phyloP scores from a whole-genome alignment of 2,888 invertebrate species.

The Temnothorax unifasciatus region DNA sequence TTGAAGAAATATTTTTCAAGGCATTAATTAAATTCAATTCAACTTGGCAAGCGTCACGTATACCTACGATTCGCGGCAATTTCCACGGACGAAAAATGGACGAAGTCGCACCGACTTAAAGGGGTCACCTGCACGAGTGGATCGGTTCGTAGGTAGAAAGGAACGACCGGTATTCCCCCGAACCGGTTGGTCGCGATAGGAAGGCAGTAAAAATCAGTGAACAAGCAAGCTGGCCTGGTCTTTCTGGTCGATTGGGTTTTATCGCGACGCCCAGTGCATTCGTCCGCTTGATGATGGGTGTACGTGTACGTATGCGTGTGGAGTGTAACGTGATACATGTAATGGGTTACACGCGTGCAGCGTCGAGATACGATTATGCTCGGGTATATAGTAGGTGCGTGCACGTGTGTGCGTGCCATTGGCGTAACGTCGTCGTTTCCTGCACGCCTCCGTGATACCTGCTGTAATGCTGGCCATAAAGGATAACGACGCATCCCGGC shows the following conservation, averaged over 20 bases:
- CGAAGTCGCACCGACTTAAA: slow-evolving; percentile 24
- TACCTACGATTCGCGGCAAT: background rate
- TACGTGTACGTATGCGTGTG: slow-evolving; percentile 20
- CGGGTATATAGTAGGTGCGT: background rate
- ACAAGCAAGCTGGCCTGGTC: slow-evolving; percentile 65
- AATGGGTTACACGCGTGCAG: slow-evolving; percentile 36
- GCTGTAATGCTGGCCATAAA: slow-evolving; percentile 4
- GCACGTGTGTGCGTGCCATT: slow-evolving; percentile 37
- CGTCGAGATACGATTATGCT: slow-evolving; percentile 36
- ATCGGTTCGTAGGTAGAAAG: slow-evolving; percentile 66
- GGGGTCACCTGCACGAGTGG: slow-evolving; percentile 62
- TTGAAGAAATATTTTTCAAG: background rate
- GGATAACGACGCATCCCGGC: slow-evolving; percentile 29
- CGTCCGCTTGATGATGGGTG: background rate
- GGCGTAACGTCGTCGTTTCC: slow-evolving; percentile 49
- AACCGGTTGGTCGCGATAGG: slow-evolving; percentile 72
- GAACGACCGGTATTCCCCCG: slow-evolving; percentile 67
- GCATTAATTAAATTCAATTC: background rate
- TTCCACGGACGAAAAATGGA: slow-evolving; percentile 39
- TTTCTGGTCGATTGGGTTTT: slow-evolving; percentile 56
- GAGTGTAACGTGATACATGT: slow-evolving; percentile 46
- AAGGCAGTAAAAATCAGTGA: slow-evolving; percentile 74
- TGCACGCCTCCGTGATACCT: background rate
- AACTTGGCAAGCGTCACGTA: background rate
- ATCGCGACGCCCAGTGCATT: slow-evolving; percentile 57